phyloP scores from a whole-genome alignment of 35 echinoderm and acorn worm species.

The Anneissia japonica region DNA sequence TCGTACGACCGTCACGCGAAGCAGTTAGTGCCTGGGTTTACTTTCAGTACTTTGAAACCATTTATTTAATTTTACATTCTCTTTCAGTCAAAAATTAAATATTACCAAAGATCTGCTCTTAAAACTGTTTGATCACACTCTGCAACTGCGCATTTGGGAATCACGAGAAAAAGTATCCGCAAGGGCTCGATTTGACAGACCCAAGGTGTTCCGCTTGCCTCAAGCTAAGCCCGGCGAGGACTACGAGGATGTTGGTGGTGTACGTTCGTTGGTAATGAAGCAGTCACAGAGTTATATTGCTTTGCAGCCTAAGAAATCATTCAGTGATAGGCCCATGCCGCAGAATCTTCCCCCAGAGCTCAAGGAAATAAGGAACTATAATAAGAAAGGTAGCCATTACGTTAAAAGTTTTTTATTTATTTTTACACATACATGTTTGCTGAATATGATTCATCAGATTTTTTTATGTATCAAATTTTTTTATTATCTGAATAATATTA shows the following conservation, averaged over 20 bases:
- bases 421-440: too few relatives aligned
- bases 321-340: slow-evolving; percentile 69
- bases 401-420: too few relatives aligned
- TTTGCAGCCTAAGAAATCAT: slow-evolving; percentile 88
- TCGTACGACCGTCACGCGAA: too few relatives aligned
- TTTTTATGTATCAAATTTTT: too few relatives aligned
- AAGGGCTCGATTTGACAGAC: slow-evolving; percentile 69
- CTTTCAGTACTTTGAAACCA: too few relatives aligned
- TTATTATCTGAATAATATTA: too few relatives aligned
- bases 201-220: slow-evolving; percentile 88
- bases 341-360: slow-evolving; percentile 72
- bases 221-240: slow-evolving; percentile 94
- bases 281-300: slow-evolving; percentile 88
- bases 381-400: slow-evolving; percentile 86
- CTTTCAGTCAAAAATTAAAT: slow-evolving; percentile 71
- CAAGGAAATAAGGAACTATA: slow-evolving; percentile 68
- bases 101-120: slow-evolving; percentile 86
- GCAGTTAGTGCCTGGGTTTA: too few relatives aligned
- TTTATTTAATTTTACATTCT: too few relatives aligned
- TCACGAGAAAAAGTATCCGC: slow-evolving; percentile 79
- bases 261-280: slow-evolving; percentile 84
- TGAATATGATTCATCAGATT: too few relatives aligned
- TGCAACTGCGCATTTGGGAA: slow-evolving; percentile 87
- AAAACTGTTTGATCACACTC: slow-evolving; percentile 84
- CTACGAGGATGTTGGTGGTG: slow-evolving; percentile 78